Conservation (phyloP, 2,113 vertebrate species). For the Brachirus orientalis region DNA sequence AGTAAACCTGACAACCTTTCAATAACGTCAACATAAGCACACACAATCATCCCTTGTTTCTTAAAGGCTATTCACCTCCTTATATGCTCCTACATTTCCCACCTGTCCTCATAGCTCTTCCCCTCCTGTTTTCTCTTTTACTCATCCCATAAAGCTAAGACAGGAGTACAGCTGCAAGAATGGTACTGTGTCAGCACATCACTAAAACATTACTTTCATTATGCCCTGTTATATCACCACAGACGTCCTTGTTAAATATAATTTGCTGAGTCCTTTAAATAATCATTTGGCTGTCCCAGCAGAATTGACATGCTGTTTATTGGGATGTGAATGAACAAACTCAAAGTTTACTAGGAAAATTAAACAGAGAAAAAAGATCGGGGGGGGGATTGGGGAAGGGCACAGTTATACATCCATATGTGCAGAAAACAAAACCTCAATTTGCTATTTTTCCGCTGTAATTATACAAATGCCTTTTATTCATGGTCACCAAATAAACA, state of each 20-base stretch:
- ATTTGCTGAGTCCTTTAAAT: constrained; percentile 70
- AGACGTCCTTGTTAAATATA: constrained; percentile 67
- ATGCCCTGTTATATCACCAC: constrained; percentile 61
- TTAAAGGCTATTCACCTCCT: constrained; percentile 2
- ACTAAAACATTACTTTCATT: constrained; percentile 68
- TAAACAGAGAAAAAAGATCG: constrained; percentile 19
- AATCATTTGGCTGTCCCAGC: constrained; percentile 49
- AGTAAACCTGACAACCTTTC: too few species aligned
- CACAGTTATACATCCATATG: too few species aligned
- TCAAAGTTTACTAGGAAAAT: constrained; percentile 37
- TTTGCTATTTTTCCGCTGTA: too few species aligned
- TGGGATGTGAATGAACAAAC: constrained; percentile 45
- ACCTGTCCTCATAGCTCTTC: constrained; percentile 9
- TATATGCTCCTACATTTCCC: too few species aligned
- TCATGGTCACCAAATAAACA: too few species aligned
- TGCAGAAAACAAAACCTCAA: too few species aligned
- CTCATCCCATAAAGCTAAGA: constrained; percentile 18
- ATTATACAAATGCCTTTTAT: too few species aligned
- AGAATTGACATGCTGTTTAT: constrained; percentile 56
- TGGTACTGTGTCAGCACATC: constrained; percentile 60
- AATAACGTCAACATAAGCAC: too few species aligned
- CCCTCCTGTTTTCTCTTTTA: constrained; percentile 19
- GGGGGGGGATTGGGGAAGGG: too few species aligned
- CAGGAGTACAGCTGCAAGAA: constrained; percentile 44
- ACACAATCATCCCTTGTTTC: background rate